Conservation (phyloP, 2,797 vertebrate genomes). For the Cuniculus paca region DNA sequence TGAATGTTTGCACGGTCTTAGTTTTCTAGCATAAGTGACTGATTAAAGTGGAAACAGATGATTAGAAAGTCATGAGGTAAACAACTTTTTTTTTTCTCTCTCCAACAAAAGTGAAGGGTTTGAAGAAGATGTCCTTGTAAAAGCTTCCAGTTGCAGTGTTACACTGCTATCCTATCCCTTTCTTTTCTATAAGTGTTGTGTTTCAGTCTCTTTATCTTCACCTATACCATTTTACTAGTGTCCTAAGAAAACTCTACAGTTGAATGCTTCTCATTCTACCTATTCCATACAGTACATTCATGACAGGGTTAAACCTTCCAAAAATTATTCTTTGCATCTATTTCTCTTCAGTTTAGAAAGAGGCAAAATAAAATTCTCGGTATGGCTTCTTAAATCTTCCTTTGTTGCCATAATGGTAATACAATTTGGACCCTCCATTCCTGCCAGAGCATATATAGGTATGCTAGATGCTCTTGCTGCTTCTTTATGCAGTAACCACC, state of each 20-base stretch:
- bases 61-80: not conserved
- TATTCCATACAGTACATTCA: not conserved
- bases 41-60: constrained; percentile 20
- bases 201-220: not conserved
- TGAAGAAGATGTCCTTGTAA: not conserved
- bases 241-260: not conserved
- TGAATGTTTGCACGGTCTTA: not conserved
- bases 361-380: not conserved
- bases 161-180: not conserved
- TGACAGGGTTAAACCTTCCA: not conserved
- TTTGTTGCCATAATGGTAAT: not conserved
- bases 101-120: not conserved
- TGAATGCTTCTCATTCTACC: fast-evolving
- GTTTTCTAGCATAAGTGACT: not conserved
- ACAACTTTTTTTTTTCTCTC: not conserved
- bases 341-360: not conserved
- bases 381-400: not conserved
- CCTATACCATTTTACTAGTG: not conserved
- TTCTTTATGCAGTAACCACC: not conserved
- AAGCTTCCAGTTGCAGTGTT: not conserved
- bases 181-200: not conserved
- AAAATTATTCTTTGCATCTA: not conserved
- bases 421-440: not conserved
- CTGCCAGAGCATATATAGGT: not conserved
- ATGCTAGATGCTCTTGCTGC: not conserved